phyloP scores from a whole-genome alignment of 1,140 invertebrate genomes.

The Procambarus clarkii region DNA sequence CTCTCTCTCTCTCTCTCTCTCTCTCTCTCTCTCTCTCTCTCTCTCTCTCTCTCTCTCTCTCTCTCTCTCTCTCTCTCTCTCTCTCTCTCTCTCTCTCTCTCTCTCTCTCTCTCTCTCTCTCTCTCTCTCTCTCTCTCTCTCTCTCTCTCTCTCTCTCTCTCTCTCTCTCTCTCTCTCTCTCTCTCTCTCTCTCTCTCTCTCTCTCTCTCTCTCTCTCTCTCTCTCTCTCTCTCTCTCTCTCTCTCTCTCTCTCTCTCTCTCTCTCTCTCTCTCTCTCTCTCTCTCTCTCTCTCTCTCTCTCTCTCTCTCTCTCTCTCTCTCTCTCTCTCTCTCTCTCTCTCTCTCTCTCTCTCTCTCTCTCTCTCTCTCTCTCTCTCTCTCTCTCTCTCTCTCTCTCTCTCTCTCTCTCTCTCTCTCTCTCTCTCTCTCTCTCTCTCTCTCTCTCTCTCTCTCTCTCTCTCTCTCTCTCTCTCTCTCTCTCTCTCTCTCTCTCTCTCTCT shows the following conservation, averaged over 20 bases:
- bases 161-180: constrained; percentile 20
- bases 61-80: constrained; percentile 23
- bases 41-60: constrained; percentile 20
- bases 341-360: too few relatives aligned
- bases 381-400: too few relatives aligned
- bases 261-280: constrained; percentile 14
- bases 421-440: too few relatives aligned
- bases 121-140: constrained; percentile 14
- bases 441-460: too few relatives aligned
- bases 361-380: too few relatives aligned
- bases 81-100: constrained; percentile 19
- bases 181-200: constrained; percentile 20
- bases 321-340: too few relatives aligned
- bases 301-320: neutral
- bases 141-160: constrained; percentile 27
- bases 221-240: constrained; percentile 19
- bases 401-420: too few relatives aligned
- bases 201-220: constrained; percentile 23
- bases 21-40: constrained; percentile 20
- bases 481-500: constrained; percentile 37
- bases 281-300: constrained; percentile 27
- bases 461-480: neutral
- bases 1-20: constrained; percentile 27
- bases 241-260: constrained; percentile 29
- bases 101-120: constrained; percentile 29